These are phyloP conservation scores for Helicolenus hilgendorfi DNA, from an alignment of 2,797 vertebrate genomes.

Conservation along the genomic window DNA sequence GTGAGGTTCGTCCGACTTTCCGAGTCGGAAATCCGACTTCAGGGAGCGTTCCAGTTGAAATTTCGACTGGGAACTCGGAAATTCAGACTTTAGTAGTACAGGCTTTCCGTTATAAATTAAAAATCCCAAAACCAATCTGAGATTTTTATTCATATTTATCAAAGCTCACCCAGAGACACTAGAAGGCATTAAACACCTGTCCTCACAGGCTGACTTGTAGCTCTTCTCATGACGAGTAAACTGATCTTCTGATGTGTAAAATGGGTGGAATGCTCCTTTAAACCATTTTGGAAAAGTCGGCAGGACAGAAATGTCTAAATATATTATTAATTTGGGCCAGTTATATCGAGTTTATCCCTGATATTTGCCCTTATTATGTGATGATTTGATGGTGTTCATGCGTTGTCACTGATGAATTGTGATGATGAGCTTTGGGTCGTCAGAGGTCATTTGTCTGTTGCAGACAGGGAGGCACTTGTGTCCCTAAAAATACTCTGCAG, in stretches of 20 bases:
- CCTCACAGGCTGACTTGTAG: rapidly evolving
- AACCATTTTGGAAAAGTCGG: neutral
- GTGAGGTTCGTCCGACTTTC: too few species aligned
- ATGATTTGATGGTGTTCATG: neutral
- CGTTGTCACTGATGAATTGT: neutral
- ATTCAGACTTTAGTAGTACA: neutral
- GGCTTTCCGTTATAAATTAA: neutral
- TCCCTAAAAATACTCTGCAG: constrained; percentile 52
- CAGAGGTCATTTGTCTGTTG: neutral
- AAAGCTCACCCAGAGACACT: neutral
- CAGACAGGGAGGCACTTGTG: constrained; percentile 13
- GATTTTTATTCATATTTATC: neutral
- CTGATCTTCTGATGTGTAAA: neutral
- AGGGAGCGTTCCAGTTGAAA: too few species aligned
- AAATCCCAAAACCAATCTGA: neutral
- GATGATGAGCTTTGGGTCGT: neutral
- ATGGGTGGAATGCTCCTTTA: neutral
- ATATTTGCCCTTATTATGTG: neutral
- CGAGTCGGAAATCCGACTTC: rapidly evolving
- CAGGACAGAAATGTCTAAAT: neutral
- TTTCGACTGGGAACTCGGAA: too few species aligned
- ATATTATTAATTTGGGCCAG: neutral
- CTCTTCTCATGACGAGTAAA: neutral
- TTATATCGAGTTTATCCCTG: neutral
- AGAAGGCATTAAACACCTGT: neutral